phyloP scores from a whole-genome alignment of 2,113 vertebrate genomes.

The Sigmodon hispidus region DNA sequence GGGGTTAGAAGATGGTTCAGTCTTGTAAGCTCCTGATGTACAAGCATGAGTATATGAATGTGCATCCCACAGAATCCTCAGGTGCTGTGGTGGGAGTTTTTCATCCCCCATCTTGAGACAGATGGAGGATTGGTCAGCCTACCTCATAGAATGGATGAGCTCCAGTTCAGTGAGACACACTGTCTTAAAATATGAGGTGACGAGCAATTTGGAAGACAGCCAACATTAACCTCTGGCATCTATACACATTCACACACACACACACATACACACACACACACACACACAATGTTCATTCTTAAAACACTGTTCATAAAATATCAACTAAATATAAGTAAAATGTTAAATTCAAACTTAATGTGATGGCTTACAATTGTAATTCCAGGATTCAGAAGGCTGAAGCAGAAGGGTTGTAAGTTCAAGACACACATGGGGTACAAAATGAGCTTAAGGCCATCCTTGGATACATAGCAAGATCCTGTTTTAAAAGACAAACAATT shows the following conservation, averaged over 20 bases:
- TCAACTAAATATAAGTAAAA: neutral
- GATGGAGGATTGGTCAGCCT: neutral
- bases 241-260: neutral
- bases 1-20: neutral
- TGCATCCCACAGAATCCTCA: neutral
- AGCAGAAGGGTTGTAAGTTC: neutral
- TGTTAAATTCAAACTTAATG: neutral
- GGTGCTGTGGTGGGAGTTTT: neutral
- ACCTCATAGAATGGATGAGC: no score
- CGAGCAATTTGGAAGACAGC: neutral
- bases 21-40: neutral
- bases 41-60: neutral
- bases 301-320: neutral
- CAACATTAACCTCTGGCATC: neutral
- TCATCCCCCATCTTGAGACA: neutral
- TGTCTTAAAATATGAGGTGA: neutral
- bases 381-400: neutral
- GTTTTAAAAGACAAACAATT: neutral
- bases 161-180: neutral
- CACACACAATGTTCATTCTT: neutral
- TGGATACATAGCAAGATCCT: neutral
- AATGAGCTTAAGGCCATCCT: neutral
- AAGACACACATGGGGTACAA: neutral
- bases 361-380: neutral
- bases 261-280: neutral